A percentile compares a stretch with the other conserved stretches of the same genome.
phyloP scores from a whole-genome alignment of 2,888 invertebrate species.

The Hymenopus coronatus region DNA sequence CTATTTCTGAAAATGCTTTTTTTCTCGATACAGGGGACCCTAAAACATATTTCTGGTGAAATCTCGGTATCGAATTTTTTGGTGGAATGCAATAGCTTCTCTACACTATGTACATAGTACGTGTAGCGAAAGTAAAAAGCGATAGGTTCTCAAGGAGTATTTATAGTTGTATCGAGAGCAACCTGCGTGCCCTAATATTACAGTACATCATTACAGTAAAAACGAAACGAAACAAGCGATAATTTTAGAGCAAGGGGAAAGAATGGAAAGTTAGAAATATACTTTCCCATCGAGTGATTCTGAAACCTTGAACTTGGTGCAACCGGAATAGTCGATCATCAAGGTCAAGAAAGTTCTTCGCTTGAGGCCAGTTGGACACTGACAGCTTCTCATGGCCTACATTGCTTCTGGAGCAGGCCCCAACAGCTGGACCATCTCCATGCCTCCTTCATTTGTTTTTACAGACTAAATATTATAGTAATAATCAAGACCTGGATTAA shows the following conservation, averaged over 20 bases:
- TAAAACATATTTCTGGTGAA: too few relatives aligned
- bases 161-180: too few relatives aligned
- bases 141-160: too few relatives aligned
- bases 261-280: background rate
- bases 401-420: background rate
- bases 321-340: background rate
- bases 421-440: background rate
- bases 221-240: background rate
- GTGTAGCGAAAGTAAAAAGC: too few relatives aligned
- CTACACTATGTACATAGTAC: too few relatives aligned
- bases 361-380: background rate
- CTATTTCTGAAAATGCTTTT: too few relatives aligned
- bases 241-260: background rate
- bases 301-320: background rate
- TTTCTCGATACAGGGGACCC: too few relatives aligned
- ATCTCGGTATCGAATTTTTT: too few relatives aligned
- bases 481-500: too few relatives aligned
- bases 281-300: background rate
- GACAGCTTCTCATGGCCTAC: background rate
- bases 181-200: background rate
- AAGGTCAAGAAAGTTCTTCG: background rate
- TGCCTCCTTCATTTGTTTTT: too few relatives aligned
- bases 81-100: too few relatives aligned
- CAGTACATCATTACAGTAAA: background rate
- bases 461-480: too few relatives aligned